A percentile compares a stretch with the other conserved stretches of the same genome.
These are phyloP conservation scores for Peromyscus melanophrys DNA, from an alignment of 2,797 vertebrate species.

Conservation along the genomic window DNA sequence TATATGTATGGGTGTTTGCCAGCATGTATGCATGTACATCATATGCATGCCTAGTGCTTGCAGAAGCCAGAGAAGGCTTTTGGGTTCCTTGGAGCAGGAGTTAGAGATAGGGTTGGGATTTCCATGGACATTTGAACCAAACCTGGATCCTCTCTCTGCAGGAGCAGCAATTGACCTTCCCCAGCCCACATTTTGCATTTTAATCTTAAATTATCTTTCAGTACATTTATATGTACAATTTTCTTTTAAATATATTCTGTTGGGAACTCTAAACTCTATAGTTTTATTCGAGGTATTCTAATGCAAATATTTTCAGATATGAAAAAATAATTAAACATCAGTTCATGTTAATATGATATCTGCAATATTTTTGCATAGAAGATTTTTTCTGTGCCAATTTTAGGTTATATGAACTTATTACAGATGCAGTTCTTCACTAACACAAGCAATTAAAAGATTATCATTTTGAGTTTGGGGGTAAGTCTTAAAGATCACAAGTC, in stretches of 20 bases:
- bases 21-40: neutral
- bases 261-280: neutral
- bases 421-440: neutral
- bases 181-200: neutral
- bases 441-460: neutral
- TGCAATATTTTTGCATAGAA: neutral
- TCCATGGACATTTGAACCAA: neutral
- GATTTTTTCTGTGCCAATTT: neutral
- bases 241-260: neutral
- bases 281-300: neutral
- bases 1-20: neutral
- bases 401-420: neutral
- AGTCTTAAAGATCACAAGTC: conserved; percentile 3
- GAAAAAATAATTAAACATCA: neutral
- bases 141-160: neutral
- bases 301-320: neutral
- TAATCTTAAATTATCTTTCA: neutral
- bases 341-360: neutral
- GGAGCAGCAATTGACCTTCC: neutral
- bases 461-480: neutral
- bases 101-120: neutral
- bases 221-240: neutral
- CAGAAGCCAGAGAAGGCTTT: neutral
- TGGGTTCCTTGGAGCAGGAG: neutral
- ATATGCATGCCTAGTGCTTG: neutral